phyloP scores from a whole-genome alignment of 2,888 invertebrate species.

The Trissolcus brochymenae region DNA sequence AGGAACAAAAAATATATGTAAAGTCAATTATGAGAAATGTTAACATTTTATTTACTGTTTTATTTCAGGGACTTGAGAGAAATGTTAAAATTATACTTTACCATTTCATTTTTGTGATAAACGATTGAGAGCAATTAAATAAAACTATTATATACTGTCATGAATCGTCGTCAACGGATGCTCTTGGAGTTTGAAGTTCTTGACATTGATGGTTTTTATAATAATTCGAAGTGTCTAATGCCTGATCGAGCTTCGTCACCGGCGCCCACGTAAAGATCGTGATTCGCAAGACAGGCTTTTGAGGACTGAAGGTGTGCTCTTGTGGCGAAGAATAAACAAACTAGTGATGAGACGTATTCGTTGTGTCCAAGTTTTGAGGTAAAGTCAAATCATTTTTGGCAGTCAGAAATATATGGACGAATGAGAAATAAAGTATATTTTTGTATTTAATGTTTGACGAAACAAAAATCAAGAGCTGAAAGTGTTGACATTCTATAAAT shows the following conservation, averaged over 20 bases:
- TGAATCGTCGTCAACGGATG: constrained; percentile 23
- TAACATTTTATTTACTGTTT: too few species aligned
- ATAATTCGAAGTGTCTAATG: constrained; percentile 54
- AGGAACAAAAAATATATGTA: too few species aligned
- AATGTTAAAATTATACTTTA: too few species aligned
- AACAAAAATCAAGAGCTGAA: constrained; percentile 44
- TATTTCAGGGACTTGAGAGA: too few species aligned
- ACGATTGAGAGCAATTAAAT: too few species aligned
- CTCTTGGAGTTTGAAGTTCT: constrained; percentile 57
- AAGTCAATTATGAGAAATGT: too few species aligned
- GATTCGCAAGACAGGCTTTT: constrained; percentile 57
- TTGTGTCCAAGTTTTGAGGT: constrained; percentile 55
- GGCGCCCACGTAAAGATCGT: constrained; percentile 66
- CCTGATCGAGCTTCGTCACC: constrained; percentile 63
- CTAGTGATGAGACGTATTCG: constrained; percentile 70
- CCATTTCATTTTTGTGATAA: too few species aligned
- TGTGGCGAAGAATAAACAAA: constrained; percentile 70
- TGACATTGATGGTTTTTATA: constrained; percentile 60
- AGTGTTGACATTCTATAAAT: constrained; percentile 65
- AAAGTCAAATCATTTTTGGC: constrained; percentile 47
- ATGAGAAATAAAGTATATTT: too few species aligned
- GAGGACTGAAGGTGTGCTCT: constrained; percentile 62
- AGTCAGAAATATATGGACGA: constrained; percentile 52
- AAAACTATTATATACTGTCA: background rate
- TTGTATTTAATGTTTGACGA: background rate